Evolutionary conservation across 2,888 invertebrate species (phyloP), one percentile per base, ranked within the genome.

Genomic region (Acanthosepion pharaonis): DNA sequence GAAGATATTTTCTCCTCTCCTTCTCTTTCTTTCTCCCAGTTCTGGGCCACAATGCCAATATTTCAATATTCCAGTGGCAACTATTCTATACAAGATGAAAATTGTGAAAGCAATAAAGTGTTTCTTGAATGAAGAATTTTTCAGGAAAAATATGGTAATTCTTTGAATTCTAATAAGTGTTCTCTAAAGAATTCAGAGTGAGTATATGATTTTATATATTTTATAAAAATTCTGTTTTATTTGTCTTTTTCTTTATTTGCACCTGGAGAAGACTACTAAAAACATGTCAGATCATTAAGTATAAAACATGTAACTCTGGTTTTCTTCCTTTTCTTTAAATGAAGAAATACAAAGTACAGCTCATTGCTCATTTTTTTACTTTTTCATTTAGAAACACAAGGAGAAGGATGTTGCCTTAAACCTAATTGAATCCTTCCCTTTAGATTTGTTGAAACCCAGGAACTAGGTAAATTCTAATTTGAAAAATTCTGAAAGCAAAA

Each of bases 1-100:
- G n/a, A 78, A 78, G 78, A 28, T 78, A n/a, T 78, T 78, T 78
- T 78, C 78, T 78, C 5, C 15, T n/a, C 28, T n/a, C 78, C n/a
- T 78, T n/a, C 9, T 78, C 78, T 78, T n/a, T 78, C 78, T 9
- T 78, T 78, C n/a, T 78, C 8, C 28, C 78, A 78, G n/a, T 78
- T 78, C n/a, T 78, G n/a, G 78, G 78, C 78, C 78, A 78, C 78
- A 78, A 78, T 78, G 78, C 78, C 78, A 78, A 78, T 78, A 78
- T 78, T 78, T 78, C 78, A 78, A 78, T 78, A 78, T 78, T 78
- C 78, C 78, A 78, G n/a, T n/a, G n/a, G 78, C 78, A 78, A 78
- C 78, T 15, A 78, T 78, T 78, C 28, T 78, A 78, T 78, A 78
- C n/a, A 78, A 78, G 78, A 78, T 78, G 78, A 78, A 78, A 78